Evolutionary conservation across 2,888 invertebrate species (phyloP).

Genomic region (Lordiphosa andalusiaca): DNA sequence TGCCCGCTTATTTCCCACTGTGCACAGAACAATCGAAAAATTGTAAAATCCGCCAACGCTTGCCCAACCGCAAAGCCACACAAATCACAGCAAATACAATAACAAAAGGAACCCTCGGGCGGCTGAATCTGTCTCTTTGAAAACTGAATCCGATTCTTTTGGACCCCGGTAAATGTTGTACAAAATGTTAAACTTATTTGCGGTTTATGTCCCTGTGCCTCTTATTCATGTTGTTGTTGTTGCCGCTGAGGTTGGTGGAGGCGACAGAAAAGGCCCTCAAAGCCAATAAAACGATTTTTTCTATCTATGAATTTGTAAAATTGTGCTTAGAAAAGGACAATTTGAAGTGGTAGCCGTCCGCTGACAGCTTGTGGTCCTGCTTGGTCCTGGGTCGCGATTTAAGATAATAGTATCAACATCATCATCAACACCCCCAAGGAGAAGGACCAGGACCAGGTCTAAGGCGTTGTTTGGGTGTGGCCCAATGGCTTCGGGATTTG

Average conservation of each 20-base stretch:
- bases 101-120: constrained; percentile 55
- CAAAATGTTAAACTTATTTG: constrained; percentile 71
- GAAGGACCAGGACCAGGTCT: constrained; percentile 54
- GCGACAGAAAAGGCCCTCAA: constrained; percentile 72
- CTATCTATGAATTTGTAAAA: constrained; percentile 69
- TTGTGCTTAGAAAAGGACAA: constrained; percentile 53
- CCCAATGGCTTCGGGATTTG: constrained; percentile 43
- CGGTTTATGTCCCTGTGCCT: constrained; percentile 60
- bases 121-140: constrained; percentile 10
- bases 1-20: constrained; percentile 30
- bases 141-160: constrained; percentile 11
- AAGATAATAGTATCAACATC: constrained; percentile 80
- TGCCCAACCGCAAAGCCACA: constrained; percentile 46
- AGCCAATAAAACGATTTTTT: constrained; percentile 79
- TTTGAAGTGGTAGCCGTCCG: constrained; percentile 61
- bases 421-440: constrained; percentile 76
- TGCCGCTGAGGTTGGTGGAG: constrained; percentile 43
- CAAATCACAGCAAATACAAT: constrained; percentile 68
- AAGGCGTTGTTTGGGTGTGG: constrained; percentile 57
- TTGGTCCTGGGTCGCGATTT: constrained; percentile 60
- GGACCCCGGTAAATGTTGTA: constrained; percentile 37
- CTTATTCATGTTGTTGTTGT: constrained; percentile 24
- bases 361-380: constrained; percentile 44
- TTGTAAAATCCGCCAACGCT: constrained; percentile 59
- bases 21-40: constrained; percentile 29